phyloP scores from a whole-genome alignment of 2,888 invertebrate species.

The Cryptus armator region DNA sequence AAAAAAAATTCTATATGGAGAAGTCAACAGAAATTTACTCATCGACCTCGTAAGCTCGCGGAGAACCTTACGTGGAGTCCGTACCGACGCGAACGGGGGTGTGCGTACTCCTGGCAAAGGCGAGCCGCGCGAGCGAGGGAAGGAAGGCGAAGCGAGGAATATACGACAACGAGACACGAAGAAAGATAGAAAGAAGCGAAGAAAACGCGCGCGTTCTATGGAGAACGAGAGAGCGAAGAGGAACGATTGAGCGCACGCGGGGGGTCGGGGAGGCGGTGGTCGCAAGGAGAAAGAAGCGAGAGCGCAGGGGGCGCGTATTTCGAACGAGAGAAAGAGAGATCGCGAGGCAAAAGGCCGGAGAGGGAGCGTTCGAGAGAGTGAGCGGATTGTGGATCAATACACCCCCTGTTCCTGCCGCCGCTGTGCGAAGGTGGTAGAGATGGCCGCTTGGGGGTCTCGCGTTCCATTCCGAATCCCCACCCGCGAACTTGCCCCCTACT shows the following conservation, averaged over 20 bases:
- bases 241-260: conserved; percentile 23
- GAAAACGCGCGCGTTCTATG: background rate
- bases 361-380: conserved; percentile 77
- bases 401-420: conserved; percentile 73
- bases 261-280: too few species aligned
- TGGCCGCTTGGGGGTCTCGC: conserved; percentile 73
- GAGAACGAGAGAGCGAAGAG: conserved; percentile 13
- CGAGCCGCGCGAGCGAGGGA: background rate
- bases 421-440: conserved; percentile 55
- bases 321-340: conserved; percentile 55
- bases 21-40: conserved; percentile 17
- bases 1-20: background rate
- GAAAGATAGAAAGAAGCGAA: conserved; percentile 6
- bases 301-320: conserved; percentile 13
- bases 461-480: conserved; percentile 67
- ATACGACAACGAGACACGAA: background rate
- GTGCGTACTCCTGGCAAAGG: conserved; percentile 1
- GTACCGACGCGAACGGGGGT: conserved; percentile 7
- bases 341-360: conserved; percentile 36
- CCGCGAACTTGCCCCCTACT: conserved; percentile 29
- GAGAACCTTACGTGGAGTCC: background rate
- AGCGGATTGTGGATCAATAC: conserved; percentile 84
- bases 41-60: conserved; percentile 12
- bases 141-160: background rate
- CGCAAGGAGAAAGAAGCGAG: conserved; percentile 26